phyloP scores from a whole-genome alignment of 2,113 vertebrate species.

The Prolemur simus region DNA sequence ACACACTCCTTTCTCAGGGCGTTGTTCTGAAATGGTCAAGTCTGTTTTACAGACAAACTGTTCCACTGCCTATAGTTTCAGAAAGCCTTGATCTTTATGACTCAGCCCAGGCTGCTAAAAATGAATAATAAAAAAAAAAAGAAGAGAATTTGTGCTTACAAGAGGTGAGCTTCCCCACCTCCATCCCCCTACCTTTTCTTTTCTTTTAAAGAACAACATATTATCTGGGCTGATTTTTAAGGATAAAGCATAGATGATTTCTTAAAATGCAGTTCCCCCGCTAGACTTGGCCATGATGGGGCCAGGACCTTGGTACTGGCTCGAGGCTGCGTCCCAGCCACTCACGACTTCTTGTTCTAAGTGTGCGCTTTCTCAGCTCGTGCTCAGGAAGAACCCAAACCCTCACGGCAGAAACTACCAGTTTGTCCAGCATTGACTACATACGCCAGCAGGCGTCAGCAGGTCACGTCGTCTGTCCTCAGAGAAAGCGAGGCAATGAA shows the following conservation, averaged over 20 bases:
- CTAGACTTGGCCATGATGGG: rapidly evolving
- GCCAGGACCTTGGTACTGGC: not conserved
- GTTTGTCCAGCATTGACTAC: not conserved
- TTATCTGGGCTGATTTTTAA: not conserved
- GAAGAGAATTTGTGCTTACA: not conserved
- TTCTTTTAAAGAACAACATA: not conserved
- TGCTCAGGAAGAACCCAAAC: not conserved
- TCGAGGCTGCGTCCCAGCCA: rapidly evolving
- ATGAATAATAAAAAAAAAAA: not conserved
- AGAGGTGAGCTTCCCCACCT: not conserved
- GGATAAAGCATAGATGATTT: not conserved
- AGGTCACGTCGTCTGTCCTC: not conserved
- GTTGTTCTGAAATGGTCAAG: rapidly evolving
- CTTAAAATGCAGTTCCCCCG: not conserved
- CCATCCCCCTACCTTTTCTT: no score
- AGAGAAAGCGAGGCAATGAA: no score
- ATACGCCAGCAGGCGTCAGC: no score
- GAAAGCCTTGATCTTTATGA: not conserved
- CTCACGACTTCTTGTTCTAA: rapidly evolving
- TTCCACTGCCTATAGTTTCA: not conserved
- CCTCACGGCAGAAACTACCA: rapidly evolving
- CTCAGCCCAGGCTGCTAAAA: not conserved
- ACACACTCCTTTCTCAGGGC: not conserved
- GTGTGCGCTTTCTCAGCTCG: not conserved
- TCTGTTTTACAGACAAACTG: not conserved